These are phyloP conservation scores for Nomada fabriciana DNA, from an alignment of 2,888 invertebrate species.

Conservation along the genomic window DNA sequence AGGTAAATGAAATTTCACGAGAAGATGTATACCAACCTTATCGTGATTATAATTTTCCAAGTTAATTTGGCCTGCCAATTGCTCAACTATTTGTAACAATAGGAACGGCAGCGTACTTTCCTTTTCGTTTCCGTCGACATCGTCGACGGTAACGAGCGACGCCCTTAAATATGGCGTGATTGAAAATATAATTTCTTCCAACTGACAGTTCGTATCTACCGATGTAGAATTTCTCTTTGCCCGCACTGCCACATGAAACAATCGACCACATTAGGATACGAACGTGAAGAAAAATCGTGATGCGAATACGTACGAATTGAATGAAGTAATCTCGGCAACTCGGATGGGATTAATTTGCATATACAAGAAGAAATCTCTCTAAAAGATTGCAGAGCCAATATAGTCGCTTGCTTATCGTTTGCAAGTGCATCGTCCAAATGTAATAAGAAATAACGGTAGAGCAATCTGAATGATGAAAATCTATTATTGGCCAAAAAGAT, in stretches of 20 bases:
- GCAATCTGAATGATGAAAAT: constrained; percentile 75
- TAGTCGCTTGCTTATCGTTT: constrained; percentile 86
- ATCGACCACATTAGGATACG: neutral
- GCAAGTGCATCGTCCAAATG: constrained; percentile 85
- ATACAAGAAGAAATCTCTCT: constrained; percentile 83
- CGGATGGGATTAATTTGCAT: constrained; percentile 78
- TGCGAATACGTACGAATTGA: constrained; percentile 81
- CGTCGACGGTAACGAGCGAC: constrained; percentile 69
- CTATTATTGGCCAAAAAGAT: neutral
- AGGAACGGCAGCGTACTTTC: constrained; percentile 73
- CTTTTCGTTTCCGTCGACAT: constrained; percentile 65
- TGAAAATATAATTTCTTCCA: constrained; percentile 70
- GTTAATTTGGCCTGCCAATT: constrained; percentile 74
- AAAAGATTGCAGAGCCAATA: constrained; percentile 87
- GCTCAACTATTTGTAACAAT: constrained; percentile 77
- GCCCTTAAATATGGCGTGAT: constrained; percentile 70
- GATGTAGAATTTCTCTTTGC: constrained; percentile 26
- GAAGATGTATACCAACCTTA: constrained; percentile 29
- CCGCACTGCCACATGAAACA: neutral
- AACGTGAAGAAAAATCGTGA: neutral
- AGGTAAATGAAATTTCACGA: neutral
- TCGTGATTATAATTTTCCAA: constrained; percentile 56
- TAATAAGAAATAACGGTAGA: constrained; percentile 79
- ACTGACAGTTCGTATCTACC: constrained; percentile 48
- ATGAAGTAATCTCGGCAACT: constrained; percentile 83